Percentiles rank a stretch among this genome's conserved stretches.
Conservation (phyloP, 2,113 vertebrate species). For the Ophthalmolycus amberensis region DNA sequence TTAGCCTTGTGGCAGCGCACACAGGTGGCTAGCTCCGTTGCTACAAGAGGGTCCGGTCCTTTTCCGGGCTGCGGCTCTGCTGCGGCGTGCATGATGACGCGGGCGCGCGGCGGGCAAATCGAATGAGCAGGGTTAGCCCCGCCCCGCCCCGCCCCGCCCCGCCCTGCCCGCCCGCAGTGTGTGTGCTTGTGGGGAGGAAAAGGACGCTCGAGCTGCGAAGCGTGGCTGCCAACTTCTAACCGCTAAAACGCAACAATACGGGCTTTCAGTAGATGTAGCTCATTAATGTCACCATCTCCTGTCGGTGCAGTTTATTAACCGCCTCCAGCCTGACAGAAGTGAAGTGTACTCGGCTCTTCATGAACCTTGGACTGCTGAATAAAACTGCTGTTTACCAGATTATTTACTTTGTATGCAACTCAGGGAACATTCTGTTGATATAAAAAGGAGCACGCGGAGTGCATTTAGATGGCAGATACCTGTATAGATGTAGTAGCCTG, state of each 20-base stretch:
- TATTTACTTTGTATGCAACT: no score
- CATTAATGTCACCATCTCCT: background rate
- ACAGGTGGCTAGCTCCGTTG: background rate
- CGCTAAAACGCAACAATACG: no score
- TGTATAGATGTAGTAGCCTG: background rate
- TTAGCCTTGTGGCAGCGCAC: conserved; percentile 34
- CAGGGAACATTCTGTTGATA: background rate
- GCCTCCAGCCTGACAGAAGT: no score
- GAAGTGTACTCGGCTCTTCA: no score
- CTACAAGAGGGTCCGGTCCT: background rate
- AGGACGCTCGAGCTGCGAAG: background rate
- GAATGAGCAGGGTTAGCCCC: background rate
- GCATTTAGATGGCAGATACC: background rate
- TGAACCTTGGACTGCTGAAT: background rate
- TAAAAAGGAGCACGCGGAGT: no score
- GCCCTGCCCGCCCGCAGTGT: no score
- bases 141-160: conserved; percentile 36
- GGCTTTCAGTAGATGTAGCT: background rate
- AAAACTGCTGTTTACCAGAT: background rate
- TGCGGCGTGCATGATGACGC: background rate
- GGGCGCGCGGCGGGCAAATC: conserved; percentile 16
- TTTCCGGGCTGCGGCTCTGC: conserved; percentile 23
- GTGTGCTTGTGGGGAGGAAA: no score
- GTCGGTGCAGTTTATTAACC: background rate
- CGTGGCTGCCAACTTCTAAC: background rate